These are phyloP conservation scores for Heteropelma amictum DNA, from an alignment of 2,888 invertebrate genomes.

Conservation along the genomic window DNA sequence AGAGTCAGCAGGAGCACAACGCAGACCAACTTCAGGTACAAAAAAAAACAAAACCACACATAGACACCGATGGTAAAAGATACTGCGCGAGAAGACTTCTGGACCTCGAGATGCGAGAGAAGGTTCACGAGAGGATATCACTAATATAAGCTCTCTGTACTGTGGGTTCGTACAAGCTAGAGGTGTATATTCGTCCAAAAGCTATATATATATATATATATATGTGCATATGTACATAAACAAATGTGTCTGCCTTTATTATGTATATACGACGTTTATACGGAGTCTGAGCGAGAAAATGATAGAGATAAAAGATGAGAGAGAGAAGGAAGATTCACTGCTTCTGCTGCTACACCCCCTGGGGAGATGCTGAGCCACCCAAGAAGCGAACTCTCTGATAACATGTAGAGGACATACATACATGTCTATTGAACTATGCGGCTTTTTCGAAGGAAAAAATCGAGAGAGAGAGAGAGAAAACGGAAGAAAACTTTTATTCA, in stretches of 20 bases:
- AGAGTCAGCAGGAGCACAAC: slow-evolving; percentile 43
- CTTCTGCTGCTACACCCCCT: slow-evolving; percentile 68
- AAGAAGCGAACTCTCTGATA: slow-evolving; percentile 74
- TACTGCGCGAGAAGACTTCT: slow-evolving; percentile 45
- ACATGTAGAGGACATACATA: slow-evolving; percentile 70
- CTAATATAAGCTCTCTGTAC: slow-evolving; percentile 6
- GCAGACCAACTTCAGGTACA: no score
- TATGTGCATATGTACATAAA: background rate
- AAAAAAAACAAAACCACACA: slow-evolving; percentile 34
- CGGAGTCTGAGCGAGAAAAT: slow-evolving; percentile 32
- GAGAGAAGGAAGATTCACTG: slow-evolving; percentile 58
- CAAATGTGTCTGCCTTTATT: background rate
- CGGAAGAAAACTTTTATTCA: slow-evolving; percentile 4
- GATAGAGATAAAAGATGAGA: slow-evolving; percentile 24
- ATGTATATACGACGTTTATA: background rate
- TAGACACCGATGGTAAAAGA: slow-evolving; percentile 24
- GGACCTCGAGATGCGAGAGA: slow-evolving; percentile 35
- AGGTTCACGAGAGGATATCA: slow-evolving; percentile 23
- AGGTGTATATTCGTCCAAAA: background rate
- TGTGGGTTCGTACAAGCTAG: slow-evolving; percentile 33
- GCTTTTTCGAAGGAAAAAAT: slow-evolving; percentile 61
- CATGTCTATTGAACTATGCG: slow-evolving; percentile 48
- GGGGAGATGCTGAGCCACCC: slow-evolving; percentile 74
- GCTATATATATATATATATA: background rate
- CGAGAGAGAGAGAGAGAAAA: background rate